Percentiles rank a stretch among this genome's conserved stretches.
Evolutionary conservation across 2,888 invertebrate genomes (phyloP).

Genomic region (Encarsia formosa): DNA sequence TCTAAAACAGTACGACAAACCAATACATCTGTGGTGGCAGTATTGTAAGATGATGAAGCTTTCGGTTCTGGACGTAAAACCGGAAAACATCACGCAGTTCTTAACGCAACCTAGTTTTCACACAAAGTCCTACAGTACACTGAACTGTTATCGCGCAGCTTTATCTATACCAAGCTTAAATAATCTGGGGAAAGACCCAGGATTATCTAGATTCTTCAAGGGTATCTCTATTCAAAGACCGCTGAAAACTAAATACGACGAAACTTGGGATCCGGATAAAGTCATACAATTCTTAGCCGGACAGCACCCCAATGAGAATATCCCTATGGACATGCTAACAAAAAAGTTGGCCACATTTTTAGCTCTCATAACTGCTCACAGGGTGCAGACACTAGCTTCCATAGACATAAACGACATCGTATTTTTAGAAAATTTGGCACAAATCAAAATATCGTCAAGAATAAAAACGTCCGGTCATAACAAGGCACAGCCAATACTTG

Average conservation of each 20-base stretch:
- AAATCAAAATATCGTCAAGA: not conserved
- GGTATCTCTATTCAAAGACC: not conserved
- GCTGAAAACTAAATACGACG: not conserved
- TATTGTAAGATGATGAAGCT: not conserved
- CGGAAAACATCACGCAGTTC: not conserved
- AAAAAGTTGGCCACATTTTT: too few relatives aligned
- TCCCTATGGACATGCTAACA: not conserved
- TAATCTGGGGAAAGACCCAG: too few relatives aligned
- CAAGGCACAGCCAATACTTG: not conserved
- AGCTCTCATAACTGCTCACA: too few relatives aligned
- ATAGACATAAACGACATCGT: not conserved
- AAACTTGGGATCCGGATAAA: not conserved
- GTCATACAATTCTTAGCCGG: not conserved
- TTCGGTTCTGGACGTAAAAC: not conserved
- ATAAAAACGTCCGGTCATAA: not conserved
- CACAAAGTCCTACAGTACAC: constrained; percentile 13
- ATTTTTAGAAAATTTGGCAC: not conserved
- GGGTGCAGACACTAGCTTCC: not conserved
- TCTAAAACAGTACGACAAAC: too few relatives aligned
- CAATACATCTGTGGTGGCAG: not conserved
- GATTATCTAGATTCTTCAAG: not conserved
- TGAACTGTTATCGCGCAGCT: too few relatives aligned
- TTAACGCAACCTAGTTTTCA: not conserved
- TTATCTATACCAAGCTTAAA: constrained; percentile 1
- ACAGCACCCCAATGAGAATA: not conserved